Conservation (phyloP, 2,888 invertebrate genomes). For the Hyppa rectilinea region DNA sequence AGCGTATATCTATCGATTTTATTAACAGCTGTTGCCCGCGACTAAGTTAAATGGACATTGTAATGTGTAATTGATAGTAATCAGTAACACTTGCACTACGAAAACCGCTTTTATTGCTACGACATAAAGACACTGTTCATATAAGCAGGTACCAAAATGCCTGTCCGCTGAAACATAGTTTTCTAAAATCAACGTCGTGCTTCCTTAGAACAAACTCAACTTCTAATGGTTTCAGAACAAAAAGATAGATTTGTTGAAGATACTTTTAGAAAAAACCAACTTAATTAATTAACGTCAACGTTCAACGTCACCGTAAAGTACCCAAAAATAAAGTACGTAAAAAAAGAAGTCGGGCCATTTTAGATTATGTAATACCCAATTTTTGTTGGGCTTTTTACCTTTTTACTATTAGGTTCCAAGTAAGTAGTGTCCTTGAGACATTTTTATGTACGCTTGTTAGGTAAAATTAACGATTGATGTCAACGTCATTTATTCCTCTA, state of each 20-base stretch:
- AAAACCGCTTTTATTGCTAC: too few species aligned
- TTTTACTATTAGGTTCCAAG: not conserved
- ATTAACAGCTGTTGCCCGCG: not conserved
- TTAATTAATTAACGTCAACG: not conserved
- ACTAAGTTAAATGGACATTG: not conserved
- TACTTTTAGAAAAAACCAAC: not conserved
- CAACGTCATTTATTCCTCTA: not conserved
- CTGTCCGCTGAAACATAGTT: not conserved
- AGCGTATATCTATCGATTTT: not conserved
- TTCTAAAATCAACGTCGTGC: not conserved
- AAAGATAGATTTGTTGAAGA: not conserved
- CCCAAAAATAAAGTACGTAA: not conserved
- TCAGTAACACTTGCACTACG: too few species aligned
- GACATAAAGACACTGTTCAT: not conserved
- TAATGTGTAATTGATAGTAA: not conserved
- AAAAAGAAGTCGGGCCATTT: not conserved
- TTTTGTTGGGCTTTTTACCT: not conserved
- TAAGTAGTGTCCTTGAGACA: slow-evolving; percentile 3
- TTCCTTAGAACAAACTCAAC: too few species aligned
- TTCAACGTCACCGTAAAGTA: too few species aligned
- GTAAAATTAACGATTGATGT: slow-evolving; percentile 24
- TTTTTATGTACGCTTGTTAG: slow-evolving; percentile 35
- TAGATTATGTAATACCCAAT: slow-evolving; percentile 5
- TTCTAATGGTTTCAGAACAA: not conserved
- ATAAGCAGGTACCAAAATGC: too few species aligned